Evolutionary conservation across 2,113 vertebrate species (phyloP).

Genomic region (Caranx melampygus): DNA sequence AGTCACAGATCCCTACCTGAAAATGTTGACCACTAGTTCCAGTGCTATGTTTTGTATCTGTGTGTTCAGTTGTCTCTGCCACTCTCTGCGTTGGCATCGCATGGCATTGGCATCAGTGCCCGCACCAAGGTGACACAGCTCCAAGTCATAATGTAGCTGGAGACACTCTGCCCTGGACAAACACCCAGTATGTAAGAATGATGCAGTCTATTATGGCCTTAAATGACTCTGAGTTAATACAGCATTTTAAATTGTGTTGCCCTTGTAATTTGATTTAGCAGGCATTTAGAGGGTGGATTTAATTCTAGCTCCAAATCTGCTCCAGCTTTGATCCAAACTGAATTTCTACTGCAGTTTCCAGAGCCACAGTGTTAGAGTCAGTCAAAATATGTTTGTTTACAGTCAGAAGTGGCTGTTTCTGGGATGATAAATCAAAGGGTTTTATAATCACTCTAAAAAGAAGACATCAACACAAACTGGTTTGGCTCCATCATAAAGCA

Average conservation of each 20-base stretch:
- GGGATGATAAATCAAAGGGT: neutral
- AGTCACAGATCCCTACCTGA: constrained; percentile 84
- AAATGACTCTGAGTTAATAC: neutral
- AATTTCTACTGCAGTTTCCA: neutral
- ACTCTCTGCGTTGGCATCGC: constrained; percentile 83
- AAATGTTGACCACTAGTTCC: constrained; percentile 92
- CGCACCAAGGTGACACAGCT: constrained; percentile 85
- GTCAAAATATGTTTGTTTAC: neutral
- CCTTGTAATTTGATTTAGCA: constrained; percentile 6
- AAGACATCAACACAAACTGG: too few species aligned
- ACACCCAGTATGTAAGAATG: neutral
- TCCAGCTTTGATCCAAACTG: neutral
- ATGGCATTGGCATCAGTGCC: constrained; percentile 84
- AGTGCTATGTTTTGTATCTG: constrained; percentile 88
- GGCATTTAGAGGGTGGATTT: neutral
- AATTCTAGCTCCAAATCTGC: neutral
- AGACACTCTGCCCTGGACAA: constrained; percentile 85
- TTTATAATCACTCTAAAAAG: neutral
- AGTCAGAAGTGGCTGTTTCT: neutral
- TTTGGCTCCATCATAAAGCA: too few species aligned
- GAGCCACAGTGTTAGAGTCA: neutral
- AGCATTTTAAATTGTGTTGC: neutral
- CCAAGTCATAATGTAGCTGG: constrained; percentile 91
- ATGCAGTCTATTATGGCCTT: neutral
- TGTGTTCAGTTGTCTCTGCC: constrained; percentile 89